Base-by-base conservation (phyloP, 2,113 vertebrate species). In the Halcyon senegalensis region DNA sequence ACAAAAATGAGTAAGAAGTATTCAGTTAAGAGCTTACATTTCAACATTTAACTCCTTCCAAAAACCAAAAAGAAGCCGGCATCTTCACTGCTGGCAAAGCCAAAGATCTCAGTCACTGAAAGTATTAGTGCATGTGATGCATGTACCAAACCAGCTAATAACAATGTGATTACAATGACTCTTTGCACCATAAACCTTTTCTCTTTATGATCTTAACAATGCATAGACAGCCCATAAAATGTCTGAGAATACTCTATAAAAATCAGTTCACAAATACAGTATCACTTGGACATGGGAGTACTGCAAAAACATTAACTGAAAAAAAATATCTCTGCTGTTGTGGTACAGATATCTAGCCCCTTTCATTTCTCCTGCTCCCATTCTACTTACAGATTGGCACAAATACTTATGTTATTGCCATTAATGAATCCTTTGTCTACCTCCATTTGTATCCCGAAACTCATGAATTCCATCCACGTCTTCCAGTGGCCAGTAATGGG, bases 401-500 rank as follows among this genome's bases (percentile, higher is more conserved):
- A 98, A 98, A 97, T 95, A 98, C 98, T 97, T 98, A 98, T 97
- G 96, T 92, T 95, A 89, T 84, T 98, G 92, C 97, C 97, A 97
- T 63, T 97, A 98, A 68, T 90, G 83, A 98, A 96, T 27, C 41
- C 84, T 67, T 10, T 67, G 80, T 98, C 98, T 99, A 98, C 99
- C 99, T 98, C 98, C 98, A 80, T 98, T 98, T 1, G 97, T 96
- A 50, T 99, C 98, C 96, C 98, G 99, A 77, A 99, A 98, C 35
- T 99, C 99, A 12, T 96, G 98, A 90, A 99, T 99, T 60, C 99
- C 99, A 5, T 99, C 99, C 98, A 99, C 99, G 1, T 93, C 97
- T 93, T 99, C 99, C 90, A 99, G 39, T 0, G 99, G 99, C 99
- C 99, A 99, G 84, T 99, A 99, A 90, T 99, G 99, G 67, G 99